These are phyloP conservation scores for Pomatostomus ruficeps DNA, from an alignment of 2,113 vertebrate genomes.

Conservation along the genomic window DNA sequence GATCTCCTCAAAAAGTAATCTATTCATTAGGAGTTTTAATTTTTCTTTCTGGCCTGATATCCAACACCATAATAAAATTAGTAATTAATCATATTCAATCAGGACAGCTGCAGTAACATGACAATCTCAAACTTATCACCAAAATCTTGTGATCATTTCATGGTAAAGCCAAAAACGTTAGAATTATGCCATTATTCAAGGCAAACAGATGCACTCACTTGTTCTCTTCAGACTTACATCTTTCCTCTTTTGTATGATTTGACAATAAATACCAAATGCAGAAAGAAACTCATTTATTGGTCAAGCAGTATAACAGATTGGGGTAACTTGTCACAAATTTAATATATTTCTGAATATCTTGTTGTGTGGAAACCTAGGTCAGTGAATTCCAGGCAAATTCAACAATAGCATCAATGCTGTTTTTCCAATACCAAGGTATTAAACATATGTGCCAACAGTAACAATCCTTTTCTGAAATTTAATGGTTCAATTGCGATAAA, in stretches of 20 bases:
- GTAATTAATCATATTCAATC: not conserved
- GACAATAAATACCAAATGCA: not conserved
- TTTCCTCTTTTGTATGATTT: not conserved
- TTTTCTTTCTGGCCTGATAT: not conserved
- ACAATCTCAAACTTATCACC: not conserved
- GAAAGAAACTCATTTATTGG: conserved; percentile 8
- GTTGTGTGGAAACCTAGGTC: not conserved
- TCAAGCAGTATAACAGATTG: not conserved
- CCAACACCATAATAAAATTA: not conserved
- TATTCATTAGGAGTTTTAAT: not conserved
- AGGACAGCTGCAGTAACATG: not conserved
- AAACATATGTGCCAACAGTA: conserved; percentile 40
- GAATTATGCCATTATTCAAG: not conserved
- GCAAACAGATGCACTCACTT: not conserved
- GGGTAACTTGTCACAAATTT: conserved; percentile 14
- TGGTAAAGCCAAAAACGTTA: not conserved
- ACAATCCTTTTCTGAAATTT: conserved; percentile 17
- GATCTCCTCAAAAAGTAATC: not conserved
- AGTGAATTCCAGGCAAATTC: conserved; percentile 24
- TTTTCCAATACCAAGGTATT: conserved; percentile 36
- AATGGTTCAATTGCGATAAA: not conserved
- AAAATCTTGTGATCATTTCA: not conserved
- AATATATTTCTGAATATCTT: conserved; percentile 40
- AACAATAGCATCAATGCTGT: conserved; percentile 28
- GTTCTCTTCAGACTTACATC: not conserved